phyloP scores from a whole-genome alignment of 2,888 invertebrate species.

The Philhelius pedissequus region DNA sequence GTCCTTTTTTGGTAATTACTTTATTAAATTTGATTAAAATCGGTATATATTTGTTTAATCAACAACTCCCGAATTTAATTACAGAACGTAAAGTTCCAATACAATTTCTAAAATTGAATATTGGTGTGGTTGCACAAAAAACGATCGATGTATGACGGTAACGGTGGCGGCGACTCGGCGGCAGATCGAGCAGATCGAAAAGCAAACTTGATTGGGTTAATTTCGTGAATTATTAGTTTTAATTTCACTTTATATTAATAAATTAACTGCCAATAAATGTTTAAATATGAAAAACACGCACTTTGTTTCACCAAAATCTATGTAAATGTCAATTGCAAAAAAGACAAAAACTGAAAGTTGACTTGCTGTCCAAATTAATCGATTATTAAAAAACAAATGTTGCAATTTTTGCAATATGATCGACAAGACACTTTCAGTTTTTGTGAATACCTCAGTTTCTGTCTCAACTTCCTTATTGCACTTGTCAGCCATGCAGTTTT shows the following conservation, averaged over 20 bases:
- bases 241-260: background rate
- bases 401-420: background rate
- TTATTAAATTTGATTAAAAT: background rate
- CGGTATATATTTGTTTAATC: background rate
- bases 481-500: background rate
- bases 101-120: background rate
- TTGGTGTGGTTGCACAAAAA: background rate
- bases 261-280: background rate
- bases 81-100: background rate
- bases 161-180: background rate
- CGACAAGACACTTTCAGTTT: background rate
- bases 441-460: background rate
- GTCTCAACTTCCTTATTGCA: background rate
- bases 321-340: background rate
- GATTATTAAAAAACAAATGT: background rate
- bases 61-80: background rate
- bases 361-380: background rate
- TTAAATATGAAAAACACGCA: background rate
- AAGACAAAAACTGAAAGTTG: background rate
- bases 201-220: background rate
- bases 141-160: background rate
- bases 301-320: background rate
- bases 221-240: background rate
- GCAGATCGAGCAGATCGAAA: background rate
- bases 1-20: background rate